Evolutionary conservation across 2,888 invertebrate genomes (phyloP), one percentile per base, ranked within the genome.

Genomic region (Seira ritae): DNA sequence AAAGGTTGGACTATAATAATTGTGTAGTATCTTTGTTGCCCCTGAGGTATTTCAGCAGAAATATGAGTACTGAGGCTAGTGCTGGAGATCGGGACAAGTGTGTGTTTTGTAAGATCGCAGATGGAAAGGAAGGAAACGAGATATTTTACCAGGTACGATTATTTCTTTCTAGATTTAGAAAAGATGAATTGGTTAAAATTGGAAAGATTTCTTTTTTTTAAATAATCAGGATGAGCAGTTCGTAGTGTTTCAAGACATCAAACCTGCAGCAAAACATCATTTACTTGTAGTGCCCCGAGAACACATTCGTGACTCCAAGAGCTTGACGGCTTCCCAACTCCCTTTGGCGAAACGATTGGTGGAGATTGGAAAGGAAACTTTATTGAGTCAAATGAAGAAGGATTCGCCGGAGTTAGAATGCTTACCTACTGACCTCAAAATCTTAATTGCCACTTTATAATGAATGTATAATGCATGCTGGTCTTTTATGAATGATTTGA

Each of bases 241-340:
- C 55, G 93, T 95, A 8, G 94, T 96, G 46, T 97, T 98, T 90
- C 93, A 94, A 46, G 97, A 98, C 90, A 96, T 94, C 20, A 94
- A 94, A 90, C 98, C 98, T 1, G 96, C 95, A 0, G 93, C 96
- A 0, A 93, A 93, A 15, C 93, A 94, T 91, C 98, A 98, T 90
- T 94, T 94, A 89, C 92, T 98, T 84, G 94, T 96, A 17, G 92
- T 96, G 42, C 94, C 96, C 0, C 95, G 94, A 90, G 91, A 92
- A 62, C 98, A 98, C 90, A 94, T 96, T 80, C 92, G 92, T 22
- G 95, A 95, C 91, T 94, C 94, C 0, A 96, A 95, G 90, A 90
- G 90, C n/a, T 92, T 97, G 42, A 93, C 92, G 46, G 89, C 92
- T 6, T 92, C 93, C 20, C 94, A 97, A 19, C 24, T 76, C 10